Evolutionary conservation across 2,888 invertebrate species (phyloP), one percentile per base, ranked within the genome.

Genomic region (Oxystoma pomonae): DNA sequence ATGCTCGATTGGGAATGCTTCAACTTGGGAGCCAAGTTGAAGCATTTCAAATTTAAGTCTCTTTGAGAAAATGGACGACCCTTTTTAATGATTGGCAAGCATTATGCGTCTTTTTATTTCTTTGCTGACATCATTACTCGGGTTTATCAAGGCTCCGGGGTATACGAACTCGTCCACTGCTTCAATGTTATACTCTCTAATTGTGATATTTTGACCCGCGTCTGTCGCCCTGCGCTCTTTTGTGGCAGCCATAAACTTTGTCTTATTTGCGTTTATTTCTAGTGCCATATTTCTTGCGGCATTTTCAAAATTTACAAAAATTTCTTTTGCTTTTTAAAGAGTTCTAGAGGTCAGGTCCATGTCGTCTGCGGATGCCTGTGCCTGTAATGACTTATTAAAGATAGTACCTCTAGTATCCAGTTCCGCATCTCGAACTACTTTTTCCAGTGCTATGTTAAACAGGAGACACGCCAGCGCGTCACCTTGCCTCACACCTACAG

Each of bases 111-210:
- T 50, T 50, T 50, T 50, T 50, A 50, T 50, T 50, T 50, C n/a
- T 50, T 50, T 50, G 50, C 50, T 50, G n/a, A 50, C 50, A n/a
- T 50, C 50, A 50, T 50, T 50, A 50, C 50, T 50, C 9, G 50
- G 50, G 50, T 50, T 50, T 50, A 50, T 50, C 50, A 50, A n/a
- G n/a, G 9, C n/a, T 50, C 50, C 50, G 50, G n/a, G 50, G 50
- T 50, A 50, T 50, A 50, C 50, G 50, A 50, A 50, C n/a, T 50
- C 50, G n/a, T 50, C 50, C 50, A 50, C n/a, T n/a, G 50, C 50
- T 50, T 50, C 50, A 9, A 50, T 50, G 50, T 50, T 50, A 50
- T 50, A 50, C n/a, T 50, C 50, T 50, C 50, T n/a, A 50, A 50
- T 50, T n/a, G 50, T 50, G n/a, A 50, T 50, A n/a, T 50, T 50